Evolutionary conservation across 1,140 invertebrate species (phyloP), one percentile per base, ranked within the genome.

Genomic region (Apis florea): DNA sequence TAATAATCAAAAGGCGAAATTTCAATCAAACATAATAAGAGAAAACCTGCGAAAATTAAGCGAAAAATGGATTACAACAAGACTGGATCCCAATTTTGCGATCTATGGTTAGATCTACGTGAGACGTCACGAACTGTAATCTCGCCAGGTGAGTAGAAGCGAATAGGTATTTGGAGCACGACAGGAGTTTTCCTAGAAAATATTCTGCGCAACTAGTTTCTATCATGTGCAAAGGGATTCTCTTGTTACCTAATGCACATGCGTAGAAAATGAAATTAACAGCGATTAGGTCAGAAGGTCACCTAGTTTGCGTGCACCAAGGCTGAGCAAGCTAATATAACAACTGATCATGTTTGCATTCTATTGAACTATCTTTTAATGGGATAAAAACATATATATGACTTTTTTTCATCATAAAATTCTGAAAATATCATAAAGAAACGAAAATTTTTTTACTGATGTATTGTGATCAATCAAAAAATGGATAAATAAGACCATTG

Each of bases 151-250:
- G 87, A 84, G 87, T 82, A 89, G 87, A 86, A 59, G 24, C 83
- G 72, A 73, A 86, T 73, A 84, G 76, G 86, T 89, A 89, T 89
- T 89, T 86, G 86, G 86, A 89, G 87, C 86, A 82, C 84, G 76
- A 84, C 84, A 85, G 74, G 68, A 80, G 71, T 64, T 83, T 19
- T 75, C 56, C 51, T 11, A 19, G 15, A 49, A 47, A 51, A 66
- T 70, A 59, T 61, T 53, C 21, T 51, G 10, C 17, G 17, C 67
- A 47, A 24, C 24, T 51, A 67, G 31, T 26, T 54, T 69, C 47
- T 49, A 61, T 26, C 40, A n/a, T 53, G 47, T 61, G 54, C 51
- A 10, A 31, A 73, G 74, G 83, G 63, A 75, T 85, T 81, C 76
- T 61, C 69, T 15, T 64, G 69, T 83, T 85, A 85, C 51, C 74